Conservation (phyloP, 2,797 vertebrate species). For the Acomys russatus region DNA sequence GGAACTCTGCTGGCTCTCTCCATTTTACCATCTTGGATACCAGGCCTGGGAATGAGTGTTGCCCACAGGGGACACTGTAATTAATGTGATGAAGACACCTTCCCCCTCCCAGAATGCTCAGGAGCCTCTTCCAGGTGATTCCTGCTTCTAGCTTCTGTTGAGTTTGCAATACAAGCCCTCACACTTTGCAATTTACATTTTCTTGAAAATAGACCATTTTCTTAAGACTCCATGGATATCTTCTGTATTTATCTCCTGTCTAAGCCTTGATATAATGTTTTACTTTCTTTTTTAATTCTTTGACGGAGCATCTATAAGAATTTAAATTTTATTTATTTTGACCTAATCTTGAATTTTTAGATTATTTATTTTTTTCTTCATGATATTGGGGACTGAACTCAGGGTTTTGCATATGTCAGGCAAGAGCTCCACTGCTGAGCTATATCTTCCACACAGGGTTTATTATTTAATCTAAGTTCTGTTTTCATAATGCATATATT, state of each 20-base stretch:
- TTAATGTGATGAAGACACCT: background rate
- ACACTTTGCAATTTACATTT: background rate
- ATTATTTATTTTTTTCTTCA: background rate
- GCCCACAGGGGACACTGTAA: background rate
- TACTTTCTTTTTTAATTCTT: conserved; percentile 16
- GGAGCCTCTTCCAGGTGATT: background rate
- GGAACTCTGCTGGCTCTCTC: background rate
- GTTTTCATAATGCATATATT: background rate
- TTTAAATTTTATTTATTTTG: conserved; percentile 24
- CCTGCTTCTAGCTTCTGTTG: background rate
- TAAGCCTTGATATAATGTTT: background rate
- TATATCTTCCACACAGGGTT: background rate
- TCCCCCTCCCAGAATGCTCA: background rate
- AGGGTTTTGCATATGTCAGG: too few species aligned
- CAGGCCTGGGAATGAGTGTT: background rate
- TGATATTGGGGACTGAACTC: background rate
- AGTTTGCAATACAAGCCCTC: background rate
- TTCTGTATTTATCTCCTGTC: background rate
- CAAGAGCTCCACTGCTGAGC: background rate
- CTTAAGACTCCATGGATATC: background rate
- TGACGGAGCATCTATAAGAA: background rate
- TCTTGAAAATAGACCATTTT: conserved; percentile 29
- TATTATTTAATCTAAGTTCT: background rate
- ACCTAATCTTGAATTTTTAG: background rate
- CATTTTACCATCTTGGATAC: too few species aligned